A percentile compares a stretch with the other conserved stretches of the same genome.
Conservation (phyloP, 2,888 invertebrate genomes). For the Tiliacea aurago region DNA sequence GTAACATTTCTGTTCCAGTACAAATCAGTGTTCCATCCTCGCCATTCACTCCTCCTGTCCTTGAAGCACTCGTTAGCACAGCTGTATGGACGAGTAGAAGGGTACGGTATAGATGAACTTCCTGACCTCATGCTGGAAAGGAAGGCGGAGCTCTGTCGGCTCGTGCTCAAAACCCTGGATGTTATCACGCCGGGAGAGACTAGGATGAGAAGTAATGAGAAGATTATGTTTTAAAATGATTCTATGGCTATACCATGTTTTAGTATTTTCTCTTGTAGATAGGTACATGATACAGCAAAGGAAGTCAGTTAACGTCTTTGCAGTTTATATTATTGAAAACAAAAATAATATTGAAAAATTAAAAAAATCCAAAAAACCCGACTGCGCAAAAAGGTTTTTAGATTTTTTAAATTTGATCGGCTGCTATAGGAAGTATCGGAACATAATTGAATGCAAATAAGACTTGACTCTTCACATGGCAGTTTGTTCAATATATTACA, state of each 20-base stretch:
- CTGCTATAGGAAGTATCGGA: too few species aligned
- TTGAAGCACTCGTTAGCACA: constrained; percentile 93
- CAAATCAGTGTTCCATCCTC: constrained; percentile 93
- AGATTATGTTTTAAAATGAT: not conserved
- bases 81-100: constrained; percentile 94
- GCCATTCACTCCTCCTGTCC: constrained; percentile 93
- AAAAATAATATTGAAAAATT: not conserved
- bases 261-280: not conserved
- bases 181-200: constrained; percentile 94
- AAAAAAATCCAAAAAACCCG: too few species aligned
- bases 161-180: constrained; percentile 92
- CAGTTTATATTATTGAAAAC: not conserved
- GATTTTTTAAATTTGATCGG: too few species aligned
- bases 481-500: not conserved
- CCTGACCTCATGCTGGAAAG: constrained; percentile 93
- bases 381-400: too few species aligned
- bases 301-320: not conserved
- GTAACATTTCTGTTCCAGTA: constrained; percentile 84
- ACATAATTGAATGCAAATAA: not conserved
- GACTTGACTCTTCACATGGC: not conserved
- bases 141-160: constrained; percentile 93
- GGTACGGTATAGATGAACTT: constrained; percentile 93
- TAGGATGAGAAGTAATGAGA: constrained; percentile 92
- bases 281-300: not conserved
- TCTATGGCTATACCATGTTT: not conserved